phyloP scores from a whole-genome alignment of 2,113 vertebrate genomes.

The Circaetus cinerascens region DNA sequence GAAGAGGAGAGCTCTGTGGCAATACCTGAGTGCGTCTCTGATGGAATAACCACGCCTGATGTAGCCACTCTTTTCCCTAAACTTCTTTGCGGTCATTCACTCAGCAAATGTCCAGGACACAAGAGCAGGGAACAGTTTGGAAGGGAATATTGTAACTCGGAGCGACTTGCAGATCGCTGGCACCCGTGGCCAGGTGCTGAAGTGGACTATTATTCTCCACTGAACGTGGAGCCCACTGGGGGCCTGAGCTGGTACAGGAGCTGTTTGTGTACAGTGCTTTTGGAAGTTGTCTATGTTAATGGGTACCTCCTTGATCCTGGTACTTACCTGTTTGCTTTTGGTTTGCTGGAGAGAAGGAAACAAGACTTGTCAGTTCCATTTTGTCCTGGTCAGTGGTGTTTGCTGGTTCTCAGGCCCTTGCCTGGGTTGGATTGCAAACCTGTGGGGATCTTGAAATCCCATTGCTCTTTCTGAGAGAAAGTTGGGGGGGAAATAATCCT shows the following conservation, averaged over 20 bases:
- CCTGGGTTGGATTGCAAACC: not conserved
- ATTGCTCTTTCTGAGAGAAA: not conserved
- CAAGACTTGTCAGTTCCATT: not conserved
- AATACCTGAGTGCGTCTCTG: not conserved
- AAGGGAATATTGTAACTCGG: not conserved
- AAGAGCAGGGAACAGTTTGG: not conserved
- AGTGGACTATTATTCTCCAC: not conserved
- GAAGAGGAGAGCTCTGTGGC: not conserved
- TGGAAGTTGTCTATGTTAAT: not conserved
- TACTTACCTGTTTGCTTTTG: not conserved
- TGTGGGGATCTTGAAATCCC: not conserved
- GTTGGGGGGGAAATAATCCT: not conserved
- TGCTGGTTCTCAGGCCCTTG: not conserved
- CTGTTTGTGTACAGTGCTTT: not conserved
- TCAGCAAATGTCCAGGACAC: not conserved
- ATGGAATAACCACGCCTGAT: not conserved
- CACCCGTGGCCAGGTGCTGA: not conserved
- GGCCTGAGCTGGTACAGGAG: not conserved
- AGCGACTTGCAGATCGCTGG: not conserved
- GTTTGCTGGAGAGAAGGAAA: not conserved
- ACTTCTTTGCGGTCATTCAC: not conserved
- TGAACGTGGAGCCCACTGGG: fast-evolving
- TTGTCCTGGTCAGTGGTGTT: not conserved
- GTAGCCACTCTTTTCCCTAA: not conserved
- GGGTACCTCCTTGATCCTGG: not conserved